Conservation (phyloP, 2,797 vertebrate genomes). For the Acanthornis magna region DNA sequence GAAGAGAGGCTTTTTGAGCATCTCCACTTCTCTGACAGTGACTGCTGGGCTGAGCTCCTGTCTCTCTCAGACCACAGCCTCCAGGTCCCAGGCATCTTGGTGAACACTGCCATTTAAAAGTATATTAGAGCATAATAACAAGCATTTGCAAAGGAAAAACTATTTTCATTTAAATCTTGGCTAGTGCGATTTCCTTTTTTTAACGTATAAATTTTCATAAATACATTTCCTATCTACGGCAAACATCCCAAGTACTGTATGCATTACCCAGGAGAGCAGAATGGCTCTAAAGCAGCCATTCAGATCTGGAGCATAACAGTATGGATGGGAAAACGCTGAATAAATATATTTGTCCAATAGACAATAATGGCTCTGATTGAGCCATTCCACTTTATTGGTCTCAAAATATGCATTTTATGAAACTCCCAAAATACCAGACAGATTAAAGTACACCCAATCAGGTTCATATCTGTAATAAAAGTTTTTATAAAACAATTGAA, state of each 20-base stretch:
- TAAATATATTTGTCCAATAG: conserved; percentile 47
- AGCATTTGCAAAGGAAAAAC: background rate
- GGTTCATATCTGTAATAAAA: conserved; percentile 59
- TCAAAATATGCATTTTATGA: conserved; percentile 60
- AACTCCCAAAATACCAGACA: conserved; percentile 64
- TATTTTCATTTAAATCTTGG: conserved; percentile 46
- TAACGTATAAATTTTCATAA: conserved; percentile 56
- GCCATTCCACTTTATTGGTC: conserved; percentile 55
- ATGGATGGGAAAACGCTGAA: conserved; percentile 58
- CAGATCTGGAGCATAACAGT: conserved; percentile 57
- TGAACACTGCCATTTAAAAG: background rate
- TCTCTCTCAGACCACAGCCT: background rate
- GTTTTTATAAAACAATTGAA: conserved; percentile 69
- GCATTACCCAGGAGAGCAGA: conserved; percentile 62
- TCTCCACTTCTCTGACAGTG: background rate
- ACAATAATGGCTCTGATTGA: conserved; percentile 66
- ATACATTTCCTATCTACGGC: conserved; percentile 58
- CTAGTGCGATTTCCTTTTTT: conserved; percentile 37
- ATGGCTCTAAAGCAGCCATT: conserved; percentile 68
- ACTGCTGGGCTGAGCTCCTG: background rate
- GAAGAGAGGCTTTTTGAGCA: background rate
- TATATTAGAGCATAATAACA: background rate
- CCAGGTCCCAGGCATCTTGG: background rate
- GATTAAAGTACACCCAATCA: conserved; percentile 67
- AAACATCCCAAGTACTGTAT: conserved; percentile 43